Evolutionary conservation across 2,797 vertebrate genomes (phyloP), one percentile per base, ranked within the genome.

Genomic region (Micrastur ruficollis): DNA sequence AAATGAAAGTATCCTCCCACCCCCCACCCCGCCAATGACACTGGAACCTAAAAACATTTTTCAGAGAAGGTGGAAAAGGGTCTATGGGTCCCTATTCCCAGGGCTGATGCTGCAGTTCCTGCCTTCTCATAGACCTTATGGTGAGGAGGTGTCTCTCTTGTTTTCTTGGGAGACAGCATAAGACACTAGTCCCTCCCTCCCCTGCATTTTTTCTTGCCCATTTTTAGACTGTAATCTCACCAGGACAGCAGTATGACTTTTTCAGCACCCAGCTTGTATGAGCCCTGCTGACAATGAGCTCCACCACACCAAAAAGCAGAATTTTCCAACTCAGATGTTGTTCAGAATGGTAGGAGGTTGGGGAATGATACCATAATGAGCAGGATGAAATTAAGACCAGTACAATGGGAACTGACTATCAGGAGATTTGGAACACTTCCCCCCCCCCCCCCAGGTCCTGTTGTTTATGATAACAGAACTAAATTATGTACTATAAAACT

Each of bases 381-480:
- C 63, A 89, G 50, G 52, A 55, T 76, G 46, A 71, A 94, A 91
- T 93, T 80, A 85, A 80, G 81, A 31, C 44, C 44, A 94, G 71
- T 46, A 90, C 90, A 92, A 93, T 89, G 56, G 90, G 61, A 89
- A 49, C 76, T 95, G 85, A 63, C 66, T 94, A 82, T 90, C 59
- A 56, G 63, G 82, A 95, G 83, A 82, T 61, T 71, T 93, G 62
- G 70, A 95, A 79, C 10, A 19, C 7, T 50, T 38, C 19, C 29
- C 25, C 5, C 23, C 26, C 36, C 38, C 18, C 38, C 27, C 38
- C 36, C 59, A 83, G 88, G 34, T 55, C 70, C 95, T 83, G 83
- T 96, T 95, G 94, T 95, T 86, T 94, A 42, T 75, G 85, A 91
- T 95, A 94, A 93, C 73, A 93, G 73, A 91, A 67, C 47, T 92